Conservation (phyloP, 2,113 vertebrate species). For the Gobius niger region DNA sequence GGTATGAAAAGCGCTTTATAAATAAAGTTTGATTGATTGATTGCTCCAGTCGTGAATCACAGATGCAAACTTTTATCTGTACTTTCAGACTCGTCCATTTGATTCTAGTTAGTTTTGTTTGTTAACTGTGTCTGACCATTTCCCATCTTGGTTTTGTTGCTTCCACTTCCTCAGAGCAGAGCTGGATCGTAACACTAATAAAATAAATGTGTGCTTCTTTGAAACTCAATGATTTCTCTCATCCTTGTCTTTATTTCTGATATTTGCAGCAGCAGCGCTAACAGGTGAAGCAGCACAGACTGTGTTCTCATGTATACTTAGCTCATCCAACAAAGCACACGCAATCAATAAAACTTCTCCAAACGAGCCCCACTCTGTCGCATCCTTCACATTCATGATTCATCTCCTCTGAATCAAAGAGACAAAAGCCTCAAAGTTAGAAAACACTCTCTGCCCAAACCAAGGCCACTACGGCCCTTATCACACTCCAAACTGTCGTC, state of each 20-base stretch:
- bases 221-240: not conserved
- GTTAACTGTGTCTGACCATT: no score
- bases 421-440: not conserved
- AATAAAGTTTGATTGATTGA: no score
- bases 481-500: not conserved
- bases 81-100: no score
- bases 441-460: not conserved
- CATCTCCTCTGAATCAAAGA: not conserved
- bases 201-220: not conserved
- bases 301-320: constrained; percentile 27
- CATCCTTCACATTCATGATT: not conserved
- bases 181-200: not conserved
- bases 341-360: constrained; percentile 22
- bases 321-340: constrained; percentile 13
- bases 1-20: no score
- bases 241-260: not conserved
- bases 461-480: constrained; percentile 3
- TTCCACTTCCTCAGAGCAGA: not conserved
- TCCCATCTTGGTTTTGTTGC: not conserved
- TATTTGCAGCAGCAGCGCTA: not conserved
- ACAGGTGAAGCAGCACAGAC: not conserved
- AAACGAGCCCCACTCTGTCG: not conserved
- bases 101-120: no score
- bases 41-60: no score
- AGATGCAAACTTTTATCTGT: no score